phyloP scores from a whole-genome alignment of 2,888 invertebrate species.

The Halictus ligatus region DNA sequence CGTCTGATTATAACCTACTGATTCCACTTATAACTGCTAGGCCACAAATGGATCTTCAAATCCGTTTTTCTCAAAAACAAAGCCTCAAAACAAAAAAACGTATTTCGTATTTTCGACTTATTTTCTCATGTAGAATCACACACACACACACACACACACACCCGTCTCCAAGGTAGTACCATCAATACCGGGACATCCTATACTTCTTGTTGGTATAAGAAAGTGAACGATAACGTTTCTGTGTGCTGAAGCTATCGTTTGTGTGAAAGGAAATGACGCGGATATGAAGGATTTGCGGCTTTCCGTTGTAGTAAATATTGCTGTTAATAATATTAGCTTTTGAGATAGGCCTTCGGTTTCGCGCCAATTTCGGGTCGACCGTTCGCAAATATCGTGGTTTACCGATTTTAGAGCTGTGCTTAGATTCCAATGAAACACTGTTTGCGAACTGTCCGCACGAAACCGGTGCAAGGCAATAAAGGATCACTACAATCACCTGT shows the following conservation, averaged over 20 bases:
- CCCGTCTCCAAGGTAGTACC: no score
- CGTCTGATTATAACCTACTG: no score
- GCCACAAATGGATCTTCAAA: no score
- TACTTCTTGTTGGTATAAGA: constrained; percentile 5
- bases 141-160: no score
- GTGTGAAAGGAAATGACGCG: constrained; percentile 39
- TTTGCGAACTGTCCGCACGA: constrained; percentile 35
- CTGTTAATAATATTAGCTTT: constrained; percentile 50
- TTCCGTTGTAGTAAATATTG: constrained; percentile 41
- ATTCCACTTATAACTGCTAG: no score
- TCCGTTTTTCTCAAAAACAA: no score
- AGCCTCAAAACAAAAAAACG: no score
- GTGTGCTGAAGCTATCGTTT: constrained; percentile 3
- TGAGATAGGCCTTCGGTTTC: constrained; percentile 41
- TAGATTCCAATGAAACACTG: constrained; percentile 32
- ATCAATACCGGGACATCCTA: no score
- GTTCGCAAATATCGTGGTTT: constrained; percentile 39
- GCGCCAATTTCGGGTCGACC: constrained; percentile 40
- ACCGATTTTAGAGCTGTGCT: constrained; percentile 44
- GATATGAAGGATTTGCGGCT: constrained; percentile 47
- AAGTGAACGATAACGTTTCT: background rate
- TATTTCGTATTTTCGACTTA: background rate
- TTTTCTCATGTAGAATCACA: no score
- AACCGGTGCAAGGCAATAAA: background rate
- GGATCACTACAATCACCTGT: background rate